A percentile compares a stretch with the other conserved stretches of the same genome.
phyloP scores from a whole-genome alignment of 2,888 invertebrate genomes.

The Lycaena phlaeas region DNA sequence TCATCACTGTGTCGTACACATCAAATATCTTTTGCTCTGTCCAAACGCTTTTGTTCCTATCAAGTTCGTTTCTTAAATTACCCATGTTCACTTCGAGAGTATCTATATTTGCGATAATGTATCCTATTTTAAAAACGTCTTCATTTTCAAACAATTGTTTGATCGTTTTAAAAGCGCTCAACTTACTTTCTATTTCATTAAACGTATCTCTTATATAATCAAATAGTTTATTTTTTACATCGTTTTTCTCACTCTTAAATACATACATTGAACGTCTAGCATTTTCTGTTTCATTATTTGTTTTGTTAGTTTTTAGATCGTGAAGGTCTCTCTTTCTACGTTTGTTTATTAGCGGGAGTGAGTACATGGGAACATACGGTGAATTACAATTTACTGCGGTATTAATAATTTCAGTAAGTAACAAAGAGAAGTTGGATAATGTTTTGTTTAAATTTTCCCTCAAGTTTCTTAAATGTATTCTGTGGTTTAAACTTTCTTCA shows the following conservation, averaged over 20 bases:
- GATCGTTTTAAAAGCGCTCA: conserved; percentile 21
- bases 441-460: neutral
- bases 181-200: conserved; percentile 27
- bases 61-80: conserved; percentile 27
- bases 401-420: neutral
- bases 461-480: neutral
- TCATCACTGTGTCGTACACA: conserved; percentile 31
- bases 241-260: conserved; percentile 10
- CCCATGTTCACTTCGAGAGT: conserved; percentile 29
- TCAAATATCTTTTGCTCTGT: conserved; percentile 28
- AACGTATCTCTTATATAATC: conserved; percentile 28
- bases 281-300: neutral
- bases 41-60: conserved; percentile 23
- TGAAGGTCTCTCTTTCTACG: neutral
- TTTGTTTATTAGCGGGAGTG: neutral
- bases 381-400: neutral
- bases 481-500: neutral
- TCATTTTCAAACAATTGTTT: conserved; percentile 24
- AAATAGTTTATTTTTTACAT: conserved; percentile 29
- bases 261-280: conserved; percentile 13
- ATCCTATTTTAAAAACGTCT: conserved; percentile 32
- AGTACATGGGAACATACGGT: too few relatives aligned
- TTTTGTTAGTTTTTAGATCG: neutral
- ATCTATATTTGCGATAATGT: conserved; percentile 37
- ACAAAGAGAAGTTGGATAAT: neutral